A percentile compares a stretch with the other conserved stretches of the same genome.
Evolutionary conservation across 2,888 invertebrate species (phyloP).

Genomic region (Pristionchus arcanus): DNA sequence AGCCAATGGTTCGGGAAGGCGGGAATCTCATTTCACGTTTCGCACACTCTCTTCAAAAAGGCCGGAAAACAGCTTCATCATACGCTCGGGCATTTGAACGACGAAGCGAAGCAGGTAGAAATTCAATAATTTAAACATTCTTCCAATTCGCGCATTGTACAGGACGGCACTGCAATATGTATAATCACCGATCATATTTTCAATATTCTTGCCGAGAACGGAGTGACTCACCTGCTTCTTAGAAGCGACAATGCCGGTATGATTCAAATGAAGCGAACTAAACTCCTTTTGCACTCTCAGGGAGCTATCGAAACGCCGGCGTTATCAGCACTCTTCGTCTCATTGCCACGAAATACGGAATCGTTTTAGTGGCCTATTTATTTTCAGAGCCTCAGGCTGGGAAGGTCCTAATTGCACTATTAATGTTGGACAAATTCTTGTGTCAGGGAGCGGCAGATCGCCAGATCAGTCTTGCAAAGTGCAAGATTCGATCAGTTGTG

Average conservation of each 20-base stretch:
- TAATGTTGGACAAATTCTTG: not conserved
- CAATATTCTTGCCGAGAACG: not conserved
- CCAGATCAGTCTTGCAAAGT: not conserved
- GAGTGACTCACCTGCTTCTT: not conserved
- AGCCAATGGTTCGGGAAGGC: not conserved
- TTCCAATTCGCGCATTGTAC: not conserved
- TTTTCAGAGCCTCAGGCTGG: not conserved
- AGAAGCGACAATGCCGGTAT: not conserved
- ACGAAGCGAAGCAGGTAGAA: not conserved
- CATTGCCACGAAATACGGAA: not conserved
- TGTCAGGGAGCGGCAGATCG: not conserved
- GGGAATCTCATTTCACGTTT: not conserved
- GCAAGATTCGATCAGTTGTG: not conserved
- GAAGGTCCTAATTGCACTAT: not conserved
- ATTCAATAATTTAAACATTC: not conserved
- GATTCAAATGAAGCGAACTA: not conserved
- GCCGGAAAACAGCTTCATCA: not conserved
- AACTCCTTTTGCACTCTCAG: not conserved
- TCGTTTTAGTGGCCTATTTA: not conserved
- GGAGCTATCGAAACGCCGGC: not conserved
- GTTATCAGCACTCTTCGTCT: not conserved
- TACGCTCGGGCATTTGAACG: not conserved
- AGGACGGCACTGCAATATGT: not conserved
- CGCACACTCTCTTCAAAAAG: not conserved
- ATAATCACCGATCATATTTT: not conserved